Base-by-base conservation (phyloP, 2,888 invertebrate genomes). In the Drosophila nr. perissopoda region DNA sequence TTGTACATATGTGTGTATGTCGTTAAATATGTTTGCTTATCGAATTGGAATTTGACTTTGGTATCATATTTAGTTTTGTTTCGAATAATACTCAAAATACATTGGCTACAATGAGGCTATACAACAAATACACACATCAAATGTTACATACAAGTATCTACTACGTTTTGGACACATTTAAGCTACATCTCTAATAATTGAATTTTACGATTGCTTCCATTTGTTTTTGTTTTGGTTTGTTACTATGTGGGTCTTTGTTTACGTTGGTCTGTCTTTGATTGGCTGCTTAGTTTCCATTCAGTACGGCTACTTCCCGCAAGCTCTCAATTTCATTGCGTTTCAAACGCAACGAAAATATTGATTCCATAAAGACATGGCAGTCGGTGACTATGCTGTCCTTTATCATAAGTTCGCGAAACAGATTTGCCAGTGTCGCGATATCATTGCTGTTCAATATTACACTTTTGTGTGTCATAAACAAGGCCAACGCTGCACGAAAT, bases 311-410 rank as follows among this genome's bases (percentile, higher is more conserved):
- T 76, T 90, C 90, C 31, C 93, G 91, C 70, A 93, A 78, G 40
- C 82, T 82, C 59, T 93, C 93, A 54, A 93, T 74, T 69, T 93
- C 92, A 36, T 86, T 89, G 73, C 93, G 91, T 86, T 92, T 92
- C 87, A 98, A 94, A 53, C 96, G 96, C 69, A 96, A 94, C 94
- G 95, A 96, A 93, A 98, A 98, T 92, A 97, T 96, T 89, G 96
- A 95, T 96, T 96, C 95, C 95, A 98, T 96, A 93, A 98, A 98
- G 79, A 95, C 95, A 93, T 98, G 98, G 92, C 98, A 98, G 91
- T 97, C 95, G 61, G 97, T 94, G 60, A 96, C 96, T 87, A 95
- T 95, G 69, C 95, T 95, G 92, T 96, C 97, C 90, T 95, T 96
- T 34, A 96, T 96, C 90, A 98, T 97, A 54, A 95, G 95, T 89